phyloP scores from a whole-genome alignment of 64 coral and sea anemone species.

The Hydrozoanthus tunicans region DNA sequence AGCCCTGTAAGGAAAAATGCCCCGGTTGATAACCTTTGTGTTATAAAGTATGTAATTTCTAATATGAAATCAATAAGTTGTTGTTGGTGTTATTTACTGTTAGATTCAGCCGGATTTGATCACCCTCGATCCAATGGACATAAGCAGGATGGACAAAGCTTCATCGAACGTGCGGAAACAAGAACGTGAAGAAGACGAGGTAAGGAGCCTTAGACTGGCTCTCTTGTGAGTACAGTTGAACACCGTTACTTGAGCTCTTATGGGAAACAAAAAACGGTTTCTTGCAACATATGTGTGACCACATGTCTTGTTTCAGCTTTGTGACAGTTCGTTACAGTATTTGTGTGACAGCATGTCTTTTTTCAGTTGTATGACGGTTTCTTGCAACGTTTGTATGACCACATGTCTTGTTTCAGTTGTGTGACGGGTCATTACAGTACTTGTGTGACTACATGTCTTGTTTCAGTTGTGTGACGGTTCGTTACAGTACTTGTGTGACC shows the following conservation, averaged over 20 bases:
- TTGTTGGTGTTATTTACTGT: background rate
- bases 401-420: too few relatives aligned
- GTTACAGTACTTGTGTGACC: background rate
- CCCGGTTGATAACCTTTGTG: too few relatives aligned
- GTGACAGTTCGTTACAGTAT: background rate
- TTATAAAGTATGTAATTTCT: too few relatives aligned
- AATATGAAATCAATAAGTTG: background rate
- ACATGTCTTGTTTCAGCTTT: too few relatives aligned
- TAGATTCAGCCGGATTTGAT: constrained; percentile 98
- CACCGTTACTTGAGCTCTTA: background rate
- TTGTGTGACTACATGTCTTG: background rate
- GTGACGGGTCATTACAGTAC: background rate
- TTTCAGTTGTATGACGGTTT: background rate
- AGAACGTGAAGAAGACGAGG: constrained; percentile 51
- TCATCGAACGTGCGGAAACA: constrained; percentile 50
- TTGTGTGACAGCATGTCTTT: too few relatives aligned
- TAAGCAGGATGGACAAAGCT: constrained; percentile 57
- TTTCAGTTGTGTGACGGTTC: too few relatives aligned
- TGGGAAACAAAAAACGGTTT: background rate
- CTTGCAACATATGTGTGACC: background rate
- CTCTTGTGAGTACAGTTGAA: background rate
- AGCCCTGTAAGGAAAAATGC: too few relatives aligned
- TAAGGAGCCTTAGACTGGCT: background rate
- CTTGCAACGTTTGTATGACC: too few relatives aligned
- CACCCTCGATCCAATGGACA: constrained; percentile 86